Conservation (phyloP, 1,140 invertebrate genomes). For the Scylla paramamosain region DNA sequence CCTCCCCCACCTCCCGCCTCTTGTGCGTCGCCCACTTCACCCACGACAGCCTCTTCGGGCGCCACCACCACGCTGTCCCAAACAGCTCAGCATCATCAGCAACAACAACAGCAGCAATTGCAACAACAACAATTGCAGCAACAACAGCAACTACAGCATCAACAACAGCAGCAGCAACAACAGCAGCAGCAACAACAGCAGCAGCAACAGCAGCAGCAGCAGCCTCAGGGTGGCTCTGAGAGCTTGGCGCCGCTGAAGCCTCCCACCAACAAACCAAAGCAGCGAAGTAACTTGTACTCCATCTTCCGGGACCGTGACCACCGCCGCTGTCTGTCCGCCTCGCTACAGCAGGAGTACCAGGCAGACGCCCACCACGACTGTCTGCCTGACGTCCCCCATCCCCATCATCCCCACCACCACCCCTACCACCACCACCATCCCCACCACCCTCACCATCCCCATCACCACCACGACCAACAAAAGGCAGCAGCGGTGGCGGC, state of each 20-base stretch:
- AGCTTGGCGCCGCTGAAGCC: slow-evolving; percentile 32
- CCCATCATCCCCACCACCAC: background rate
- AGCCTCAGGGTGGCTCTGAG: slow-evolving; percentile 17
- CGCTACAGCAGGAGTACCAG: slow-evolving; percentile 68
- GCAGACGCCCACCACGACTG: slow-evolving; percentile 54
- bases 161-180: background rate
- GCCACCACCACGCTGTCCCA: background rate
- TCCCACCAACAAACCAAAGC: slow-evolving; percentile 68
- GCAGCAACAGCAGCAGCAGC: slow-evolving; percentile 49
- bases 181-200: slow-evolving; percentile 46
- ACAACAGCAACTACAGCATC: slow-evolving; percentile 44
- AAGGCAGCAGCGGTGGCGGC: background rate
- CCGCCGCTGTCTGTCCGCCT: slow-evolving; percentile 68
- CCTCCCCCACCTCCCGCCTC: background rate
- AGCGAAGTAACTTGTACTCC: slow-evolving; percentile 69
- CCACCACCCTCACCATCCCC: background rate
- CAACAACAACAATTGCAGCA: background rate
- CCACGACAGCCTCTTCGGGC: background rate
- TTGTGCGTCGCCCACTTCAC: background rate
- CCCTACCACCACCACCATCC: background rate
- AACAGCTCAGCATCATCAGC: background rate
- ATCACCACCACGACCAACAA: background rate
- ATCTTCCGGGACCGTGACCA: slow-evolving; percentile 70
- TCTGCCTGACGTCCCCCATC: background rate
- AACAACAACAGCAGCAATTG: slow-evolving; percentile 33